Base-by-base conservation (phyloP, 2,888 invertebrate genomes). In the Lepidochrysops patricia region DNA sequence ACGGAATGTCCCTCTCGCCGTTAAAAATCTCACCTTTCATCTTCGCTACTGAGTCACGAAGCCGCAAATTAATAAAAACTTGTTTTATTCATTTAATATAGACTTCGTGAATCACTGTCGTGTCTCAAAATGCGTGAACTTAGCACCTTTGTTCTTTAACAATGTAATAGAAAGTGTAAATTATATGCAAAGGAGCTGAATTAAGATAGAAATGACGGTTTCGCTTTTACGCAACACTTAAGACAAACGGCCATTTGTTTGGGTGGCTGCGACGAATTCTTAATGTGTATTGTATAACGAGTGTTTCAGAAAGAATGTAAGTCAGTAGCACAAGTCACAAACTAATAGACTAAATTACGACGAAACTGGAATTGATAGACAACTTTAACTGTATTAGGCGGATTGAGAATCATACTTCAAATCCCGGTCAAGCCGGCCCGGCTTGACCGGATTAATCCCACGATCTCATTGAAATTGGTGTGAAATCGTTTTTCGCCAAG, bases 1-100 rank as follows among this genome's bases (percentile, higher is more conserved):
- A 23, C 43, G 23, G 9, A 43, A 43, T 43, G 37, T 9, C 5
- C 37, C 1, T 26, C 50, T 50, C 50, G 50, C 19, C 4, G 43
- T n/a, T 65, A 61, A 62, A 64, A 62, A 67, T 43, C 43, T 43
- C 43, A 43, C 62, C 64, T 70, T 68, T 69, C 67, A 64, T 62
- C 63, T 61, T 63, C 66, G 68, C 62, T 60, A 66, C 64, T 84
- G 83, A 84, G 69, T 84, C 84, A 84, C 73, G 72, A 68, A 77
- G 81, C 79, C 79, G 76, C 80, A 77, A 77, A 77, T 73, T 71
- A 68, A 69, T 70, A 69, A 70, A 70, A 76, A 77, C 74, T 76
- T 68, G 79, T 79, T 81, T 76, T 67, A 77, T 75, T 68, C 65
- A 59, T 35, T 57, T 58, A 27, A 62, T 57, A 58, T n/a, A 60